phyloP scores from a whole-genome alignment of 2,797 vertebrate genomes.

The Epinephelus awoara region DNA sequence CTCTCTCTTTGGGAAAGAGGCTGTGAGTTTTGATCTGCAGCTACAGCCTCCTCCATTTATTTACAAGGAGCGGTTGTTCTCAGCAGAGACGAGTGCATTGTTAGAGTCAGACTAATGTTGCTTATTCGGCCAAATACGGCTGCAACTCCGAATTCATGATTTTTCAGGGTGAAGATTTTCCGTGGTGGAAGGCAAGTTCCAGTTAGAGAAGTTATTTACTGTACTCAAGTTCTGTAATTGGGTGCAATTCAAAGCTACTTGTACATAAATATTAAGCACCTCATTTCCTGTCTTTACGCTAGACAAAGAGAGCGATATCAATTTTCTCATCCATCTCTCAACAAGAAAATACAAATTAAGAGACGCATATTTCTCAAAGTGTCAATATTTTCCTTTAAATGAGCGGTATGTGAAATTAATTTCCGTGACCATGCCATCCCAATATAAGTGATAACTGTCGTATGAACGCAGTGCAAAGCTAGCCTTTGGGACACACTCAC shows the following conservation, averaged over 20 bases:
- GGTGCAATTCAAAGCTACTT: neutral
- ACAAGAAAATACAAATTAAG: too few species aligned
- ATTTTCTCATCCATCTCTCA: too few species aligned
- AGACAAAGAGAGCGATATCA: too few species aligned
- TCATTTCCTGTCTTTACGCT: too few species aligned
- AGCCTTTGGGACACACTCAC: too few species aligned
- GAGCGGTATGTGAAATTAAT: too few species aligned
- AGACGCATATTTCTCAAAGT: too few species aligned
- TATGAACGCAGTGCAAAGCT: too few species aligned
- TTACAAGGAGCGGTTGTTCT: constrained; percentile 39
- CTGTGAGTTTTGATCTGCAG: constrained; percentile 48
- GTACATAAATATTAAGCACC: neutral
- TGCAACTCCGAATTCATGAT: constrained; percentile 2
- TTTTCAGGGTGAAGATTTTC: constrained; percentile 4
- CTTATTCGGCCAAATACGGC: constrained; percentile 24
- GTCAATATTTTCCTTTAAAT: too few species aligned
- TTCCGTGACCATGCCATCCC: too few species aligned
- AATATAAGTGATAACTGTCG: too few species aligned
- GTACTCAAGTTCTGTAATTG: neutral
- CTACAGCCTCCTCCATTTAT: constrained; percentile 39
- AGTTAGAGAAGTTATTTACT: neutral
- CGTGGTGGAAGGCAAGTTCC: neutral
- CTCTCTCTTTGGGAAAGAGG: constrained; percentile 13
- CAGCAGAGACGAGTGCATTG: constrained; percentile 1
- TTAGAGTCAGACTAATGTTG: neutral